Percentiles rank a stretch among this genome's conserved stretches.
These are phyloP conservation scores for Tenthredo amoena DNA, from an alignment of 2,888 invertebrate species.

Conservation along the genomic window DNA sequence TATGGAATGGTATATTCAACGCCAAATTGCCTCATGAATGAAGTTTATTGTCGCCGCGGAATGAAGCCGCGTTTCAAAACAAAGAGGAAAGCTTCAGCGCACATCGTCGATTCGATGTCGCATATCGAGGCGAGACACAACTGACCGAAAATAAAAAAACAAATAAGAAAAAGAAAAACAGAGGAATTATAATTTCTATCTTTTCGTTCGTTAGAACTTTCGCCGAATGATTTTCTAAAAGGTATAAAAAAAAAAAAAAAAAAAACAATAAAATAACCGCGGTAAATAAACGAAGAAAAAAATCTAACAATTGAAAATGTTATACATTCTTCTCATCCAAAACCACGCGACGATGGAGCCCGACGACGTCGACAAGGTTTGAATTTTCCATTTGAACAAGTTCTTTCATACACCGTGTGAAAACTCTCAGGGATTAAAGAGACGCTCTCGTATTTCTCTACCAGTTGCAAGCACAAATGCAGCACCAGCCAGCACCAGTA, in stretches of 20 bases:
- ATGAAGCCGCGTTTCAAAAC: constrained; percentile 5
- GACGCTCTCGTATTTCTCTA: constrained; percentile 12
- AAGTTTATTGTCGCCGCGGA: constrained; percentile 40
- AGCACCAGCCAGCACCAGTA: neutral
- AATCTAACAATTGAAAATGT: neutral
- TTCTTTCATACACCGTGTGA: constrained; percentile 22
- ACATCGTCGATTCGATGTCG: neutral
- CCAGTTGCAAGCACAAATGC: neutral
- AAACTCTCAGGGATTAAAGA: constrained; percentile 36
- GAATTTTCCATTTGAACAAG: constrained; percentile 43
- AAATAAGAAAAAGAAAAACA: neutral
- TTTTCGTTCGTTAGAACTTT: neutral
- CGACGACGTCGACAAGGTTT: constrained; percentile 17
- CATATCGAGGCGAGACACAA: neutral
- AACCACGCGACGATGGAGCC: neutral
- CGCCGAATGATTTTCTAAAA: neutral
- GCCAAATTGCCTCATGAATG: constrained; percentile 55
- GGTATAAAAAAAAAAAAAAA: neutral
- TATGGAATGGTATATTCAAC: constrained; percentile 53
- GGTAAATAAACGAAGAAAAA: too few relatives aligned
- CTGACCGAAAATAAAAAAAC: neutral
- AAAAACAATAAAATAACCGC: neutral
- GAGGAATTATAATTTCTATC: neutral
- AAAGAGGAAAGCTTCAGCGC: neutral
- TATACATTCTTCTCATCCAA: neutral